Base-by-base conservation (phyloP, 2,797 vertebrate species). In the Pangasius djambal region DNA sequence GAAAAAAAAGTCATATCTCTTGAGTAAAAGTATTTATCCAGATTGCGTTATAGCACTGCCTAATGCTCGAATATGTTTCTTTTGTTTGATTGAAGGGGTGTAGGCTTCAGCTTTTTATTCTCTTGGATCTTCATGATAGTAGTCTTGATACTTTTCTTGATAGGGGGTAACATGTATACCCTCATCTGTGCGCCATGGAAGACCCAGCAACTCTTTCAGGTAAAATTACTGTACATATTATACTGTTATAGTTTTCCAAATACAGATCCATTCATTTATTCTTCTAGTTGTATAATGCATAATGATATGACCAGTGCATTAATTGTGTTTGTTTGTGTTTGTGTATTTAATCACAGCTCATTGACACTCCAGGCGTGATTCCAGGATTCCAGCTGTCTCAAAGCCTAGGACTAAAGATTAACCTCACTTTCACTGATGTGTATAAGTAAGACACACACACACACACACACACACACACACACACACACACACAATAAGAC, bases 91-190 rank as follows among this genome's bases (percentile, higher is more conserved):
- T 90, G 44, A 95, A 99, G 98, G 85, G 95, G 97, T 0, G 96
- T 95, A 0, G 97, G 97, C 85, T 96, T 98, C 92, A 97, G 97
- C 92, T 98, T 98, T 92, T 90, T 98, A 52, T 97, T 97, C 92
- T 97, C 95, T 81, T 98, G 98, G 98, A 92, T 98, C 63, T 94
- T 98, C 89, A 98, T 98, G 97, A 89, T 98, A 34, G 3, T 95
- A 63, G 97, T 97, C 82, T 69, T 96, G 78, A 48, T 97, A 89
- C 91, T 96, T n/a, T 98, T 98, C 1, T 0, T 97, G 77, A 50
- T 97, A 55, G 97, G 96, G 0, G 98, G 97, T 8, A 97, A 97
- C 20, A 0, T 65, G 69, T 96, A 97, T 90, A 91, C 95, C 2
- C n/a, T 98, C 4, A 0, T 97, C 72, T 98, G 98, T 63, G 92